A percentile compares a stretch with the other conserved stretches of the same genome.
These are phyloP conservation scores for Andrena camellia DNA, from an alignment of 2,888 invertebrate species.

Conservation along the genomic window DNA sequence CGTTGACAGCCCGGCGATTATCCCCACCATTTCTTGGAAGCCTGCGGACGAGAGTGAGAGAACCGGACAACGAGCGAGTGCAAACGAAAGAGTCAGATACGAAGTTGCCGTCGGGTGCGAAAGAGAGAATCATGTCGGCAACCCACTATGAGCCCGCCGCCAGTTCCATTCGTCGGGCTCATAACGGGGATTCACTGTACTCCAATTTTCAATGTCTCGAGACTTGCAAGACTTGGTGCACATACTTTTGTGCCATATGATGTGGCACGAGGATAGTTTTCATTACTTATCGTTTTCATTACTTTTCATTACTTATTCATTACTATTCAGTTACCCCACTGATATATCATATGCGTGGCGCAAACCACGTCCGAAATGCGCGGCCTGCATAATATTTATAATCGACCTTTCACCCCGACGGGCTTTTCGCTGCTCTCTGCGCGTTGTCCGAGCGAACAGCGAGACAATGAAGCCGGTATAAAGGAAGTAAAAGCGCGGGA, in stretches of 20 bases:
- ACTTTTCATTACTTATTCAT: slow-evolving; percentile 70
- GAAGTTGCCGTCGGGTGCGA: too few species aligned
- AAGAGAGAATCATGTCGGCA: too few species aligned
- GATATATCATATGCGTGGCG: slow-evolving; percentile 68
- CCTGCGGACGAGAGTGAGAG: too few species aligned
- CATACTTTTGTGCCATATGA: not conserved
- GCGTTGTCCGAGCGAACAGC: slow-evolving; percentile 29
- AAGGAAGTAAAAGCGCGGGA: slow-evolving; percentile 69
- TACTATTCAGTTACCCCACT: slow-evolving; percentile 36
- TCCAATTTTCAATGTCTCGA: not conserved
- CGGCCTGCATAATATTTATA: slow-evolving; percentile 72
- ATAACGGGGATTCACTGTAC: too few species aligned
- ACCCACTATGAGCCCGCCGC: too few species aligned
- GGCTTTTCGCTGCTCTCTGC: slow-evolving; percentile 7
- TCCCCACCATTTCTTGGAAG: too few species aligned
- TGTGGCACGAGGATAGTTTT: slow-evolving; percentile 58
- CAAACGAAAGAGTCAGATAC: too few species aligned
- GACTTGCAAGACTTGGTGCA: not conserved
- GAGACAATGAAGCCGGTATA: slow-evolving; percentile 68
- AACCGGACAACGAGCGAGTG: too few species aligned
- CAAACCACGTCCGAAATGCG: slow-evolving; percentile 73
- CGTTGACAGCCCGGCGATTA: too few species aligned
- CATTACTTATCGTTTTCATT: slow-evolving; percentile 70
- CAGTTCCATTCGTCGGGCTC: too few species aligned
- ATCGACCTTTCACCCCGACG: slow-evolving; percentile 62